A percentile compares a stretch with the other conserved stretches of the same genome.
These are phyloP conservation scores for Hylomyscus alleni DNA, from an alignment of 2,797 vertebrate genomes.

Conservation along the genomic window DNA sequence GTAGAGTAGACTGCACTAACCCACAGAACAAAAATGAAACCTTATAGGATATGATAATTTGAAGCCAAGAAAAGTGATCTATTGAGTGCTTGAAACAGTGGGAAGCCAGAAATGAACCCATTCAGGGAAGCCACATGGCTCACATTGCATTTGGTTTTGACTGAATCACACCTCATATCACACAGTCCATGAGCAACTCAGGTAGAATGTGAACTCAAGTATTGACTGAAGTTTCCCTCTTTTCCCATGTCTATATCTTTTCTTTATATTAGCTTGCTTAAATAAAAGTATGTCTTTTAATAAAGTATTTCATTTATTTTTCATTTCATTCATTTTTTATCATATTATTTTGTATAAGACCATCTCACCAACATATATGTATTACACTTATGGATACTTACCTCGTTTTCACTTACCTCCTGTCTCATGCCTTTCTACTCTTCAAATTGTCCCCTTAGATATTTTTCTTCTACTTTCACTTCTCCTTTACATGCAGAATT, in stretches of 20 bases:
- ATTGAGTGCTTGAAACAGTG: background rate
- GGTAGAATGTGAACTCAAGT: background rate
- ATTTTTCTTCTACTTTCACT: background rate
- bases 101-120: background rate
- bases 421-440: background rate
- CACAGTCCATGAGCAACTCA: background rate
- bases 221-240: background rate
- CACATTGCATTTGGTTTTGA: background rate
- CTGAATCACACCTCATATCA: background rate
- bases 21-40: background rate
- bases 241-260: background rate
- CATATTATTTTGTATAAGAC: background rate
- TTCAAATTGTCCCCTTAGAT: background rate
- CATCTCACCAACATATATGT: background rate
- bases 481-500: background rate
- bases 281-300: background rate
- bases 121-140: background rate
- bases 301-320: background rate
- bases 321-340: background rate
- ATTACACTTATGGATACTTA: background rate
- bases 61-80: background rate
- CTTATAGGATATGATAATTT: background rate
- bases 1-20: background rate
- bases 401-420: background rate
- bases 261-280: background rate